Base-by-base conservation (phyloP, 2,797 vertebrate genomes). In the Delichon dasypus region DNA sequence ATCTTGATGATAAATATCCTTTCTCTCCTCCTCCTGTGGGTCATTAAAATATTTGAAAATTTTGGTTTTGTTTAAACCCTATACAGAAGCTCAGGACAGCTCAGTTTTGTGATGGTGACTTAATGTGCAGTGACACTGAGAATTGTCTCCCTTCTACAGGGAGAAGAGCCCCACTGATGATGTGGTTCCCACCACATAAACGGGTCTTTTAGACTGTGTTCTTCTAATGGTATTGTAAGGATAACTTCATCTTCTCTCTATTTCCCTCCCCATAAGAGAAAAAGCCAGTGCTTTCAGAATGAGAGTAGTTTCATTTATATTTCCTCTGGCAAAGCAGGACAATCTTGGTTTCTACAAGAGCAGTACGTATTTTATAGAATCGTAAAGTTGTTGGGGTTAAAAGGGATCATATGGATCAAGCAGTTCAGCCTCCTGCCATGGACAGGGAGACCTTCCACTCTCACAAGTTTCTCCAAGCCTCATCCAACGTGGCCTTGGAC, bases 401-500 rank as follows among this genome's bases (percentile, higher is more conserved):
- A 58, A 40, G 15, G 6, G 3, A 10, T n/a, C 1, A 15, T 16
- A 20, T 32, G 20, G 29, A 19, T 16, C 8, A 58, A 16, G 10
- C 25, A 5, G 2, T 40, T 25, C 5, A 7, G 32, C 1, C 25
- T 0, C 16, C 14, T 51, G 2, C 16, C 17, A 5, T 11, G 12
- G 5, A 4, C 13, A 70, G 10, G 7, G 21, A 26, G 15, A 47
- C 0, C 3, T 47, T 32, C 17, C 10, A 30, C 5, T 34, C 8
- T 11, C 4, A 8, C 13, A 19, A 9, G 2, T 8, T 45, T 4
- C 14, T 58, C 6, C 44, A 51, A 30, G 2, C 9, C 5, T 15
- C 0, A 0, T 58, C 11, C 16, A 58, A 1, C 5, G 7, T 13
- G 10, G 7, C 4, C 29, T 47, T 45, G 57, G 3, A 26, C 20